Conservation (phyloP, 2,113 vertebrate species). For the Nicator chloris region DNA sequence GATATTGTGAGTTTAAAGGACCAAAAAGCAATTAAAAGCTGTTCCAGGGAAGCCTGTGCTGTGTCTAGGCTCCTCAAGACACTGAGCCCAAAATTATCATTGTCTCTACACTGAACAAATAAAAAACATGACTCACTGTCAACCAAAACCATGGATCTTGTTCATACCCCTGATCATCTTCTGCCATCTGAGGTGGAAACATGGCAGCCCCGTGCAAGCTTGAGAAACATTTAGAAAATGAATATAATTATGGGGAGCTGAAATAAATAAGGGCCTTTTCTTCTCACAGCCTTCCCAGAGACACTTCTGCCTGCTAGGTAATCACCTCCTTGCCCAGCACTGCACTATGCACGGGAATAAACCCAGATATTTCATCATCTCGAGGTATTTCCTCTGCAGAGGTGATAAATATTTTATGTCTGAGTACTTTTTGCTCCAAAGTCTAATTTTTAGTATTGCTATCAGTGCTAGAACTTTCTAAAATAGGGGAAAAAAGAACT, state of each 20-base stretch:
- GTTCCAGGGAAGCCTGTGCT: background rate
- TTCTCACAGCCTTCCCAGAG: background rate
- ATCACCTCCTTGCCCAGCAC: background rate
- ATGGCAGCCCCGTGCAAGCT: background rate
- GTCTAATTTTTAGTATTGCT: background rate
- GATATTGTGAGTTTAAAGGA: background rate
- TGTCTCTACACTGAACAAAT: background rate
- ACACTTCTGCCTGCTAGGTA: background rate
- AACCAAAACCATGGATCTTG: background rate
- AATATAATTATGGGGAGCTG: background rate
- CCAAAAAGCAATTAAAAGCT: constrained; percentile 13
- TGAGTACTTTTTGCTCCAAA: background rate
- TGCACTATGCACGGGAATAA: background rate
- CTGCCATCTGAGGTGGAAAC: background rate
- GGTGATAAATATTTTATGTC: background rate
- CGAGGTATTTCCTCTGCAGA: background rate
- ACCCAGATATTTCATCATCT: background rate
- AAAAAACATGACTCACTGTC: background rate
- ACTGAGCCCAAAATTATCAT: constrained; percentile 25
- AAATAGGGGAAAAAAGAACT: background rate
- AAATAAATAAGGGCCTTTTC: constrained; percentile 39
- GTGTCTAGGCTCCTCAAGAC: constrained; percentile 6
- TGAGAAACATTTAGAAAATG: constrained; percentile 25
- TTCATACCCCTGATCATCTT: background rate
- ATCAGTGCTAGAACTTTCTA: background rate